Evolutionary conservation across 2,113 vertebrate genomes (phyloP).

Genomic region (Chitala chitala): DNA sequence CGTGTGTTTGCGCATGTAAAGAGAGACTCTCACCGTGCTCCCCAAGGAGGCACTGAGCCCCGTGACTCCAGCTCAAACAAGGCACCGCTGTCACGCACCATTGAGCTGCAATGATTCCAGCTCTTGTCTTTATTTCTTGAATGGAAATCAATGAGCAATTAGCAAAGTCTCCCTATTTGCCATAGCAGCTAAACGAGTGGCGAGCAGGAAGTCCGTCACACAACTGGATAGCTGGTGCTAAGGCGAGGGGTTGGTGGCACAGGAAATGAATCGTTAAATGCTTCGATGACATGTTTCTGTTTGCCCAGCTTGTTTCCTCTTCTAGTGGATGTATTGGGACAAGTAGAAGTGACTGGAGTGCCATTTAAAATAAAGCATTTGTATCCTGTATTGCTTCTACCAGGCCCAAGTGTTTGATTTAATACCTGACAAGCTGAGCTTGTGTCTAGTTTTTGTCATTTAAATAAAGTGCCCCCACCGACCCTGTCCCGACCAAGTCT

Average conservation of each 20-base stretch:
- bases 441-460: conserved; percentile 70
- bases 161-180: not conserved
- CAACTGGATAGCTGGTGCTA: too few species aligned
- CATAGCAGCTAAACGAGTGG: not conserved
- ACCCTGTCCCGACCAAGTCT: conserved; percentile 56
- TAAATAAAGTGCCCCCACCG: conserved; percentile 57
- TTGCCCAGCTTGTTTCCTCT: too few species aligned
- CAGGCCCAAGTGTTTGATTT: conserved; percentile 65
- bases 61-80: conserved; percentile 44
- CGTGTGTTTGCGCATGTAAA: conserved; percentile 53
- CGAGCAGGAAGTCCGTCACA: not conserved
- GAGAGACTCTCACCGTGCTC: conserved; percentile 44
- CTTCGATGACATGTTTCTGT: too few species aligned
- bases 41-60: conserved; percentile 42
- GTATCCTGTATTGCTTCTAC: too few species aligned
- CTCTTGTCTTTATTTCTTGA: not conserved
- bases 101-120: not conserved
- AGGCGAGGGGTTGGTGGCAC: too few species aligned
- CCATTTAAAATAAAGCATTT: too few species aligned
- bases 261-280: too few species aligned
- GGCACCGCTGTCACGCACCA: not conserved
- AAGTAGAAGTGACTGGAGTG: not conserved
- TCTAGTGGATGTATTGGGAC: not conserved
- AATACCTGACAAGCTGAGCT: conserved; percentile 61
- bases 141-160: conserved; percentile 7